A percentile compares a stretch with the other conserved stretches of the same genome.
Conservation (phyloP, 2,113 vertebrate genomes). For the Ptilonorhynchus violaceus region DNA sequence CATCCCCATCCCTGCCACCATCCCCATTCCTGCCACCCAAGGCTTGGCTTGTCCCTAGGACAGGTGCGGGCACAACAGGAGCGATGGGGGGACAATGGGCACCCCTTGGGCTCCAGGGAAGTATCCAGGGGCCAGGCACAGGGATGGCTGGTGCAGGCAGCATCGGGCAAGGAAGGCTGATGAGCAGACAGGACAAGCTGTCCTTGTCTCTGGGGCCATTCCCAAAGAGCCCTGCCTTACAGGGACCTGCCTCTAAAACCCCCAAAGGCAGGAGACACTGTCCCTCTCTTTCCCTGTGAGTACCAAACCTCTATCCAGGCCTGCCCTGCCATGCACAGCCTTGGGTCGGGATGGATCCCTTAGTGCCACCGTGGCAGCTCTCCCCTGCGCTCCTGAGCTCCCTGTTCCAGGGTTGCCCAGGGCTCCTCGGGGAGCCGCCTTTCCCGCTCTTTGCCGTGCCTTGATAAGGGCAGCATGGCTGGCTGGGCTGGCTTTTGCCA, state of each 20-base stretch:
- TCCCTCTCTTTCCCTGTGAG: not conserved
- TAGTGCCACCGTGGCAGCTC: rapidly evolving
- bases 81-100: rapidly evolving
- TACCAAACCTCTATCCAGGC: not conserved
- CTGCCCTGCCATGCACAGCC: rapidly evolving
- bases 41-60: not conserved
- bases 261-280: not conserved
- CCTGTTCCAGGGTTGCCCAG: not conserved
- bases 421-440: not conserved
- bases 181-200: not conserved
- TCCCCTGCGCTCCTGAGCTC: not conserved
- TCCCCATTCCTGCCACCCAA: not conserved
- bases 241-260: not conserved
- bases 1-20: rapidly evolving
- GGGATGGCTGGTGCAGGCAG: not conserved
- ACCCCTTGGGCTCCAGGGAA: not conserved
- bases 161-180: not conserved
- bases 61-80: not conserved
- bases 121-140: not conserved
- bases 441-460: rapidly evolving
- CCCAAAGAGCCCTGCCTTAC: not conserved
- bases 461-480: not conserved
- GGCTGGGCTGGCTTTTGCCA: not conserved
- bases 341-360: rapidly evolving
- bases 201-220: not conserved